Conservation (phyloP, 2,113 vertebrate genomes). For the Sula dactylatra region DNA sequence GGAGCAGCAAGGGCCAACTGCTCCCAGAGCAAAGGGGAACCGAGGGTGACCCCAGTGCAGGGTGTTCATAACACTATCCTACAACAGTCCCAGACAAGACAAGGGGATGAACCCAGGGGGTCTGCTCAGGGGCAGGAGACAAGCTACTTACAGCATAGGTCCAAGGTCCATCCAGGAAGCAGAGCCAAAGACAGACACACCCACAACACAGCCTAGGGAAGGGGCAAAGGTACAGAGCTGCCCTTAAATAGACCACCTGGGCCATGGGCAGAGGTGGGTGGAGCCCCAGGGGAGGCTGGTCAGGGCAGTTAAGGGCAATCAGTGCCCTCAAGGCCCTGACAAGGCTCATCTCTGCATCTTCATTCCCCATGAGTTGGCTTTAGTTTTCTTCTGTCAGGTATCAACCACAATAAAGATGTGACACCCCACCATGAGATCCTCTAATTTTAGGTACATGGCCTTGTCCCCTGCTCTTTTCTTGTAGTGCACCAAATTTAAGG, state of each 20-base stretch:
- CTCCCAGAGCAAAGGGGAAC: background rate
- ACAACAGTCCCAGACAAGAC: background rate
- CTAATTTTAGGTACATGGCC: background rate
- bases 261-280: background rate
- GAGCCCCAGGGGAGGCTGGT: background rate
- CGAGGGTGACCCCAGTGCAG: background rate
- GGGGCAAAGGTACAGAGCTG: accelerated
- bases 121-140: accelerated
- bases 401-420: background rate
- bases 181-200: background rate
- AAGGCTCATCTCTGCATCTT: background rate
- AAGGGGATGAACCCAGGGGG: background rate
- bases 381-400: background rate
- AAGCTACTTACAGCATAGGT: accelerated
- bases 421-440: background rate
- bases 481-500: background rate
- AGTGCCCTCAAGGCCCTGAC: background rate
- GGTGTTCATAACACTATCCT: background rate
- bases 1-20: background rate
- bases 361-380: background rate
- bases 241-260: background rate
- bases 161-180: background rate
- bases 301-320: background rate
- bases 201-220: background rate
- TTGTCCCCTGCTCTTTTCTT: background rate